Evolutionary conservation across 2,888 invertebrate species (phyloP), one percentile per base, ranked within the genome.

Genomic region (Hyles lineata): DNA sequence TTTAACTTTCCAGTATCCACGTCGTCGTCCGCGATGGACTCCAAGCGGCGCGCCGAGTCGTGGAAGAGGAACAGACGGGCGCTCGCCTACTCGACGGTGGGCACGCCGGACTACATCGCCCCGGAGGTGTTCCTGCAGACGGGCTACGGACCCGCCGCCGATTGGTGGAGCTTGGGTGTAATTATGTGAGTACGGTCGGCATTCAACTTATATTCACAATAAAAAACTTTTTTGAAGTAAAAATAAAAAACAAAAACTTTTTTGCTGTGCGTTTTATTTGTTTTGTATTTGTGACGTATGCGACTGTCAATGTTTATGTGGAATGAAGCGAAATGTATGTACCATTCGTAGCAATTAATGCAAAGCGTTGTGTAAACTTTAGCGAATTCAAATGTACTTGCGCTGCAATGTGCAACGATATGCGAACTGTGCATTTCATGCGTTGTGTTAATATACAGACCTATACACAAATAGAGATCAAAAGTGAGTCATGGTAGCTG

Each of bases 101-200:
- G 99, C 72, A 99, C 99, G 70, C 99, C 99, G 3, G 99, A 99
- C 95, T 99, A 99, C 90, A 99, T 99, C 85, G 99, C 99, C 52
- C 99, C 99, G 0, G 99, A 99, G 96, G 99, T 99, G 83, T 99
- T 98, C 94, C 95, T 98, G 82, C 99, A 99, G 94, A 99, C 99
- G 58, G 99, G 99, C 62, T 99, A 99, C 92, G 99, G 98, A 5
- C 97, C 98, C 70, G 98, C 99, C 74, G 99, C 99, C 85, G 99
- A 99, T 93, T 99, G 99, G 98, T 99, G 99, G 99, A 99, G 99
- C 76, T 95, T 99, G 74, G 99, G 99, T 35, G 99, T 99, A 74
- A 99, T 99, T 84, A 99, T 99, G 99, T 99, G 70, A 91, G 93
- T 92, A 80, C 77, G 11, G 32, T 23, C 25, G 52, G n/a, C 52